Evolutionary conservation across 2,797 vertebrate genomes (phyloP).

Genomic region (Capromys pilorides): DNA sequence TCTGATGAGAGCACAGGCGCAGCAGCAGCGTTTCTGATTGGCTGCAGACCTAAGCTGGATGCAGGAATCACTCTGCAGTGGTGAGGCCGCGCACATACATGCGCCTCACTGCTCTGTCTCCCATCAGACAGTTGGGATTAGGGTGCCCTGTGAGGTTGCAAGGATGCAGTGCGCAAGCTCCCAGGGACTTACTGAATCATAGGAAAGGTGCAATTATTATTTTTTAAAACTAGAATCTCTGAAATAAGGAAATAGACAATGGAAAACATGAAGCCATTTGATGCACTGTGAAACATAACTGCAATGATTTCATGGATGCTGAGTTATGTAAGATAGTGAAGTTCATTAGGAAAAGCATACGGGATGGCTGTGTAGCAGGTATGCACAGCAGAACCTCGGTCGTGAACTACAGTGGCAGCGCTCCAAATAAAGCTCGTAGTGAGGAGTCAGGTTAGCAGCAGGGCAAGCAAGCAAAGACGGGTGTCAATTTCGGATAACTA

Average conservation of each 20-base stretch:
- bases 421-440: background rate
- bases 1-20: background rate
- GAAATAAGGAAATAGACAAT: background rate
- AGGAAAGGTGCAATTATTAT: background rate
- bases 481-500: background rate
- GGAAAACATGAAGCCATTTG: background rate
- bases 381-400: background rate
- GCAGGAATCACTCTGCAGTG: background rate
- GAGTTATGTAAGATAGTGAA: conserved; percentile 6
- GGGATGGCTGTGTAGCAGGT: background rate
- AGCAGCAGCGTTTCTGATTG: background rate
- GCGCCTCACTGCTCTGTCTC: background rate
- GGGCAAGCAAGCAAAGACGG: background rate
- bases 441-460: background rate
- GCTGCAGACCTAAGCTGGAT: background rate
- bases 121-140: background rate
- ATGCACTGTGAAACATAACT: conserved; percentile 34
- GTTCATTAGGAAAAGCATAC: background rate
- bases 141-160: background rate
- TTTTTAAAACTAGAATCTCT: background rate
- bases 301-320: conserved; percentile 37
- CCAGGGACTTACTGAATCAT: background rate
- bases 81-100: background rate
- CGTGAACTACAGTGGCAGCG: background rate
- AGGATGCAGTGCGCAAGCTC: background rate